Evolutionary conservation across 2,888 invertebrate species (phyloP).

Genomic region (Apeira syringaria): DNA sequence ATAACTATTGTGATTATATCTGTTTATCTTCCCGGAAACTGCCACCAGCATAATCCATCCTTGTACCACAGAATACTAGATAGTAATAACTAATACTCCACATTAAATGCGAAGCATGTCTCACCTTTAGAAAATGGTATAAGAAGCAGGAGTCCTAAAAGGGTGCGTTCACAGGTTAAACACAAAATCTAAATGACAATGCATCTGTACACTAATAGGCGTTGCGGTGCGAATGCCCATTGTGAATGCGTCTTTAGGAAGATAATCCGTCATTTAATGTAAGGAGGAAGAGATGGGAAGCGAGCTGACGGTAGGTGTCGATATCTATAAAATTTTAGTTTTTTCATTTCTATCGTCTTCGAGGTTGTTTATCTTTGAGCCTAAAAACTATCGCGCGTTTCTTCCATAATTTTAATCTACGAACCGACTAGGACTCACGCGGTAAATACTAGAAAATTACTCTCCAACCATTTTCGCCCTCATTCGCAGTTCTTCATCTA

Average conservation of each 20-base stretch:
- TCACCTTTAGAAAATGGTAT: slow-evolving; percentile 28
- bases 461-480: no score
- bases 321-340: neutral
- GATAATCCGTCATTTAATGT: slow-evolving; percentile 68
- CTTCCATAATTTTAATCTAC: no score
- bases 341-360: no score
- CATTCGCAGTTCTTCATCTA: no score
- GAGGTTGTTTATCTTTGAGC: no score
- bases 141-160: slow-evolving; percentile 22
- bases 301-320: neutral
- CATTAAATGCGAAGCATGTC: slow-evolving; percentile 48
- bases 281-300: slow-evolving; percentile 33
- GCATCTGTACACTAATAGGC: slow-evolving; percentile 67
- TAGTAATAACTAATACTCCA: slow-evolving; percentile 36
- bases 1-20: slow-evolving; percentile 1
- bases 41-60: slow-evolving; percentile 29
- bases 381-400: no score
- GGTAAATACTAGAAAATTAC: no score
- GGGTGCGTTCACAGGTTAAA: slow-evolving; percentile 67
- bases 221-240: slow-evolving; percentile 72
- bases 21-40: slow-evolving; percentile 34
- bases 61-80: neutral
- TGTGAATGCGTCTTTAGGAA: slow-evolving; percentile 51
- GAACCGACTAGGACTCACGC: no score
- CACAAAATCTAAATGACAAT: slow-evolving; percentile 76